Evolutionary conservation across 2,797 vertebrate species (phyloP).

Genomic region (Holocentrus rufus): DNA sequence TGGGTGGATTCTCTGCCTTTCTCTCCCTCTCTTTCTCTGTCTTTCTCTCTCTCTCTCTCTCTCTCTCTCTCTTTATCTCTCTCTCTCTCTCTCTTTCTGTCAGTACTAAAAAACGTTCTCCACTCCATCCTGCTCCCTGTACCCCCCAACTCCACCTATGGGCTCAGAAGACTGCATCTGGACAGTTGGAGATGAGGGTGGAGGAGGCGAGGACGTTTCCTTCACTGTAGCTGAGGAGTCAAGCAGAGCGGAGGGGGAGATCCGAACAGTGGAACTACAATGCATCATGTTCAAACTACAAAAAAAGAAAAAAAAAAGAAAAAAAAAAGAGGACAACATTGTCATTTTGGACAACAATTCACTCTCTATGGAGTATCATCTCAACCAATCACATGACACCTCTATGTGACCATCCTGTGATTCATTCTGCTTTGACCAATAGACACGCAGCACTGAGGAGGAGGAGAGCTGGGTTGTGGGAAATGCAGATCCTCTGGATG

Average conservation of each 20-base stretch:
- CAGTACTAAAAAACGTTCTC: slow-evolving; percentile 56
- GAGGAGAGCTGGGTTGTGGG: slow-evolving; percentile 40
- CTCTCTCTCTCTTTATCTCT: slow-evolving; percentile 29
- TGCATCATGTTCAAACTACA: slow-evolving; percentile 58
- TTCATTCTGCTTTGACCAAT: slow-evolving; percentile 71
- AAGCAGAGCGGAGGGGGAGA: slow-evolving; percentile 1
- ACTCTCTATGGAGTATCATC: slow-evolving; percentile 70
- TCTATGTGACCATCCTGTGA: slow-evolving; percentile 75
- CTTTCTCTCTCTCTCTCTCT: slow-evolving; percentile 46
- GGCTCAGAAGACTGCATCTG: slow-evolving; percentile 37
- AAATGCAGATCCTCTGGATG: slow-evolving; percentile 47
- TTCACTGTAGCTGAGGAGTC: slow-evolving; percentile 1
- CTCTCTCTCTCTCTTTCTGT: slow-evolving; percentile 42
- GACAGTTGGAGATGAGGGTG: slow-evolving; percentile 29
- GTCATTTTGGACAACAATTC: slow-evolving; percentile 58
- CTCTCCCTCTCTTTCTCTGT: slow-evolving; percentile 29
- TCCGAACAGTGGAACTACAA: slow-evolving; percentile 39
- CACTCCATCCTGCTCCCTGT: slow-evolving; percentile 45
- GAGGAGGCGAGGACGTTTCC: slow-evolving; percentile 5
- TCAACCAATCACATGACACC: slow-evolving; percentile 72
- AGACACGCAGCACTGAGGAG: slow-evolving; percentile 52
- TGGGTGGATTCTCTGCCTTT: too few relatives aligned
- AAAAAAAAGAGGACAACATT: slow-evolving; percentile 37
- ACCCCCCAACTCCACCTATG: slow-evolving; percentile 29
- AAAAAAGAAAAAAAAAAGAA: not conserved